Conservation (phyloP, 2,113 vertebrate genomes). For the Meriones unguiculatus region DNA sequence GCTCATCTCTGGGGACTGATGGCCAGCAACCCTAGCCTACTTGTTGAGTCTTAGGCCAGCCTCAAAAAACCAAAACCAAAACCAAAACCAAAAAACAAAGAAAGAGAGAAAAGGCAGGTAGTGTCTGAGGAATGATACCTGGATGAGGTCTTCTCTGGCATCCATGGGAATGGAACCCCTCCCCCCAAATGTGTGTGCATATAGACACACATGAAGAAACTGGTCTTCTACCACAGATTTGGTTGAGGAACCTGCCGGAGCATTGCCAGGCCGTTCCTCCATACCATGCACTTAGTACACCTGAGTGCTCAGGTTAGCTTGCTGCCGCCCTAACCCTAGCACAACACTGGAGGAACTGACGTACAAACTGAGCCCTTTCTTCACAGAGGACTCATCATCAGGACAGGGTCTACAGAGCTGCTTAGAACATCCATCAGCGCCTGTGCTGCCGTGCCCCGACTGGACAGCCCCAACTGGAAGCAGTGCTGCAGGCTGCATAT, state of each 20-base stretch:
- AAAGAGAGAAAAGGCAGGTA: neutral
- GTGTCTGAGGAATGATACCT: too few relatives aligned
- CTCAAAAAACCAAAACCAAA: neutral
- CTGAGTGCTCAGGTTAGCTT: neutral
- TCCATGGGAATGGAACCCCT: too few relatives aligned
- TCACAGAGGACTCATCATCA: neutral
- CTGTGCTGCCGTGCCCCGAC: neutral
- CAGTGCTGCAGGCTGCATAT: too few relatives aligned
- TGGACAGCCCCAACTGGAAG: too few relatives aligned
- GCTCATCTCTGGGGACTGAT: neutral
- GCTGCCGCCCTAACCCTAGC: fast-evolving
- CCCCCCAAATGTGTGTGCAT: neutral
- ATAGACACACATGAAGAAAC: neutral
- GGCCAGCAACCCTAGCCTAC: neutral
- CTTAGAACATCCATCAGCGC: too few relatives aligned
- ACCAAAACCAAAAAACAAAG: neutral
- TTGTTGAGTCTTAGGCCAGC: neutral
- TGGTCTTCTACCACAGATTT: neutral
- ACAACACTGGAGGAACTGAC: fast-evolving
- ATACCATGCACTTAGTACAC: neutral
- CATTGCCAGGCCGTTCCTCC: neutral
- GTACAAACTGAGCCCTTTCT: neutral
- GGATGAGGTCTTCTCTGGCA: neutral
- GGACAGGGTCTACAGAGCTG: neutral
- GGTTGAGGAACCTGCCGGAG: neutral